phyloP scores from a whole-genome alignment of 2,888 invertebrate species.

The Diachrysia chrysitis region DNA sequence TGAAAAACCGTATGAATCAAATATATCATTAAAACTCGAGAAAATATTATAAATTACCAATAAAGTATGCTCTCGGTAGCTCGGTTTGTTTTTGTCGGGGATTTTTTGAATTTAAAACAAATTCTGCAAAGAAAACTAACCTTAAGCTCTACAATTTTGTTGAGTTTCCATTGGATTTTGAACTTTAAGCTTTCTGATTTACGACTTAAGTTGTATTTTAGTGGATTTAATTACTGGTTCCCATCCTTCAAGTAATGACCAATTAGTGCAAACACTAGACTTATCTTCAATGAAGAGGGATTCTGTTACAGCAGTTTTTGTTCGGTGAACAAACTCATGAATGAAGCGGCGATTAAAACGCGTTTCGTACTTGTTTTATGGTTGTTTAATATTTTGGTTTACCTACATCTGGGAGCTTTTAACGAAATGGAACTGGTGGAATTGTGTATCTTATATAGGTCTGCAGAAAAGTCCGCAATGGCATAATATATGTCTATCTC shows the following conservation, averaged over 20 bases:
- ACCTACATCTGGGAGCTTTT: too few species aligned
- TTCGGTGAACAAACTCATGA: conserved; percentile 65
- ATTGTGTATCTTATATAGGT: too few species aligned
- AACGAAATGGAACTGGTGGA: too few species aligned
- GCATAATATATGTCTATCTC: too few species aligned
- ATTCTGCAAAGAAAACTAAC: conserved; percentile 33
- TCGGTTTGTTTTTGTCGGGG: conserved; percentile 67
- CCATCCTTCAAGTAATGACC: conserved; percentile 67
- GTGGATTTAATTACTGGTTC: conserved; percentile 29
- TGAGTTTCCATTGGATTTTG: conserved; percentile 35
- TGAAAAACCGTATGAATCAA: conserved; percentile 73
- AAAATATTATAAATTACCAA: conserved; percentile 79
- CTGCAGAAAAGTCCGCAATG: too few species aligned
- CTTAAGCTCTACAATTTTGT: conserved; percentile 21
- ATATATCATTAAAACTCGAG: conserved; percentile 77
- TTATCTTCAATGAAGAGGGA: conserved; percentile 73
- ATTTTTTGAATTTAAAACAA: conserved; percentile 72
- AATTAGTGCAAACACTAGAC: conserved; percentile 77
- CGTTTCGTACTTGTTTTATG: conserved; percentile 41
- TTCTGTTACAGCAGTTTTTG: conserved; percentile 62
- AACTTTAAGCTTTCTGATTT: conserved; percentile 40
- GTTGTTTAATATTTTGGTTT: conserved; percentile 24
- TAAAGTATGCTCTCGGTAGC: conserved; percentile 66
- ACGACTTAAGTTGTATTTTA: conserved; percentile 26
- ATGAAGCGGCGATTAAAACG: conserved; percentile 64